phyloP scores from a whole-genome alignment of 2,888 invertebrate genomes.

The Ectobius pallidus region DNA sequence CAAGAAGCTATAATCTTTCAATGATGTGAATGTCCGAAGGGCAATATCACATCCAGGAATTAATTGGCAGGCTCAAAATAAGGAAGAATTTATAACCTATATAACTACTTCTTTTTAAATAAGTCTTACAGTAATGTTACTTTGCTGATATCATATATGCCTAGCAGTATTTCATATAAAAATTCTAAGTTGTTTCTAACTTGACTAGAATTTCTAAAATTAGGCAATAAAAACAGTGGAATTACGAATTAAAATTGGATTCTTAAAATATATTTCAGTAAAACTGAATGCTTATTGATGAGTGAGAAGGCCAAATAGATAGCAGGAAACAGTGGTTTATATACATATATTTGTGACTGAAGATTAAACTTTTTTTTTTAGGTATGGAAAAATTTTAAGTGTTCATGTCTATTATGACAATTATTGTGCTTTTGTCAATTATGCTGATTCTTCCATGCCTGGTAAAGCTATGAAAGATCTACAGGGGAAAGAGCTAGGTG shows the following conservation, averaged over 20 bases:
- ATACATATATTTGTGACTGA: no score
- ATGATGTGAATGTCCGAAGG: neutral
- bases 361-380: conserved; percentile 31
- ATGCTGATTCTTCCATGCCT: conserved; percentile 1
- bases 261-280: no score
- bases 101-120: neutral
- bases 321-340: no score
- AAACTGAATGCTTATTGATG: no score
- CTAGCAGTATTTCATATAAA: no score
- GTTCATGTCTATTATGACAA: neutral
- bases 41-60: neutral
- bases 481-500: conserved; percentile 20
- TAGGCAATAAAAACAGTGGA: no score
- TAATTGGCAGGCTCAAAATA: neutral
- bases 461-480: conserved; percentile 33
- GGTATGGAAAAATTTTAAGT: conserved; percentile 29
- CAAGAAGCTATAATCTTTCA: neutral
- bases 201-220: no score
- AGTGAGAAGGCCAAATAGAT: no score
- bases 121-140: neutral
- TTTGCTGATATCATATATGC: no score
- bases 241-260: no score
- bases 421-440: conserved; percentile 31
- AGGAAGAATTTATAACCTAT: neutral
- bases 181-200: no score